Base-by-base conservation (phyloP, 1,140 invertebrate species). In the Augochlora pura region DNA sequence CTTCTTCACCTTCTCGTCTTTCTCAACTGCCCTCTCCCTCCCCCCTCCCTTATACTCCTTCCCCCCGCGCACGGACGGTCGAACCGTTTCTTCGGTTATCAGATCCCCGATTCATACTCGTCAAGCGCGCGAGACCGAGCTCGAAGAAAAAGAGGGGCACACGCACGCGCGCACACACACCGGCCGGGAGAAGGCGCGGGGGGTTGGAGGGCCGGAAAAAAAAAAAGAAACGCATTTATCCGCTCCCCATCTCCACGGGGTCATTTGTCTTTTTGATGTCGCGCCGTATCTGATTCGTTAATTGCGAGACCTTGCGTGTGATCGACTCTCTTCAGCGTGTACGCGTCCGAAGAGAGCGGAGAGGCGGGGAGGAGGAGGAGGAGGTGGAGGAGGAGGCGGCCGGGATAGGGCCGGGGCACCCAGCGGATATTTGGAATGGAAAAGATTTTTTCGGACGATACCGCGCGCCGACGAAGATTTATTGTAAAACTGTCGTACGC, bases 51-150 rank as follows among this genome's bases (percentile, higher is more conserved):
- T n/a, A n/a, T n/a, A n/a, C n/a, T n/a, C n/a, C n/a, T n/a, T n/a
- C n/a, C n/a, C n/a, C n/a, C n/a, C n/a, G n/a, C n/a, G n/a, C 49
- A 12, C 2, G 70, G 54, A 70, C 73, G 77, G 78, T 86, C 83
- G 81, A 86, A 82, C 76, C 87, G 82, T 88, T 89, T 84, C 88
- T 88, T 86, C 82, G 81, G 84, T 89, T 89, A 89, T 89, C 88
- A 89, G 88, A 89, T 89, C 87, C 81, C 87, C 84, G 87, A 89
- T 89, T 88, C 88, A 88, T 88, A 88, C 87, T 89, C 88, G 88
- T 89, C 87, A 86, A 87, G 82, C 78, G 77, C 75, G 70, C 78
- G 77, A 71, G 70, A 84, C 75, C 72, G 66, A 52, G 68, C 75
- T 77, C 49, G 84, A 82, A 83, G 77, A 76, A 54, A 72, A 39